Base-by-base conservation (phyloP, 1,140 invertebrate genomes). In the Diorhabda carinulata region DNA sequence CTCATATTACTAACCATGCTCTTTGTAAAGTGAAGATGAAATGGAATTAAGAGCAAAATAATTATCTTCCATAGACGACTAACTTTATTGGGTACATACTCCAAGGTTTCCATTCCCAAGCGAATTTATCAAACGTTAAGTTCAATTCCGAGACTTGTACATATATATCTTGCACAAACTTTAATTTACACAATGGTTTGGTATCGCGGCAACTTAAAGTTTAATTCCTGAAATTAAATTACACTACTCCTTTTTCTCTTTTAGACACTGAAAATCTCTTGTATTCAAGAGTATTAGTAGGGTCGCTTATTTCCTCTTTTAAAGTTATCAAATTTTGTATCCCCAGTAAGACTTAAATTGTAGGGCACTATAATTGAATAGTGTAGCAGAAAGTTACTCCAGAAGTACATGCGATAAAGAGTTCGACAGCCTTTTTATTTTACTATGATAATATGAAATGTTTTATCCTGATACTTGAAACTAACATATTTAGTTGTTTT, bases 61-160 rank as follows among this genome's bases (percentile, higher is more conserved):
- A 52, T 52, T 52, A 52, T 52, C 47, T 52, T 52, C n/a, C 47
- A n/a, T n/a, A 52, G 47, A 52, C 47, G 47, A 52, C 47, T n/a
- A 52, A 52, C 47, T 52, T 52, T 52, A 52, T 52, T 52, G n/a
- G 47, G 47, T n/a, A 52, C 47, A 52, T 52, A 52, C 47, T 52
- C 47, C 47, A 52, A 52, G 47, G 47, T 52, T 52, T 52, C 47
- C n/a, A 52, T 52, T 4, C 47, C 47, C 47, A 2, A 52, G 47
- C 47, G 47, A 52, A 52, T 52, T 52, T 52, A 52, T 52, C 47
- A 52, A 52, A 52, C n/a, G 47, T 52, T 52, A 52, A 52, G 47
- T 52, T 52, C 47, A 52, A 52, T 52, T 52, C 47, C 3, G 47
- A 52, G 47, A n/a, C 47, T 8, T 52, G 47, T 4, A 8, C n/a